Evolutionary conservation across 2,888 invertebrate genomes (phyloP), one percentile per base, ranked within the genome.

Genomic region (Schrankia costaestrigalis): DNA sequence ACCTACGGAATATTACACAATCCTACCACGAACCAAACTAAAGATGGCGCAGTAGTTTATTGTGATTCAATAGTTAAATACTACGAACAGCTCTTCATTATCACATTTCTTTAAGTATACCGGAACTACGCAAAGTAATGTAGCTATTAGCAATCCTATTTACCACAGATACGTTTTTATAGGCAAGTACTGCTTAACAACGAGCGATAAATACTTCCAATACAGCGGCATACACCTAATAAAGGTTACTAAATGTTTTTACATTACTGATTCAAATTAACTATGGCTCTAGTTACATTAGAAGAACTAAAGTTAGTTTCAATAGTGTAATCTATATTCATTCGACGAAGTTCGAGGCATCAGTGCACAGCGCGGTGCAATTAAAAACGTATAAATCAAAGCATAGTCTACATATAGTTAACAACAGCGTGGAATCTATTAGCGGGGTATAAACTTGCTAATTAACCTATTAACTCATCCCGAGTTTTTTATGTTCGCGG

Each of bases 361-460:
- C 46, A 49, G 39, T 59, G 56, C 56, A 52, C 45, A 45, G 41
- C n/a, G n/a, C 45, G 41, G 34, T 55, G 71, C 68, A 75, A 78
- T 79, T 80, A 78, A 73, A 78, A 76, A 63, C 66, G 55, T 63
- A 79, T 79, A 69, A 77, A 78, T 78, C 76, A 78, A 63, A 55
- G 46, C 39, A 57, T 49, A 49, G 50, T 38, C 34, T 39, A 42
- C 37, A 32, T 43, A 43, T 45, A 39, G 42, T 37, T 43, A 47
- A 45, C 46, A 41, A 25, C 36, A 29, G 28, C 41, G n/a, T 38
- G 46, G 43, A 49, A 47, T 49, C 43, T 47, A 45, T 57, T 55
- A 58, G 36, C 39, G 42, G 27, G 28, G 37, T 46, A 44, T 42
- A 32, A 56, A 44, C 30, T 26, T 28, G 22, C 38, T 50, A 46